Conservation (phyloP, 2,113 vertebrate genomes). For the Crypturellus undulatus region DNA sequence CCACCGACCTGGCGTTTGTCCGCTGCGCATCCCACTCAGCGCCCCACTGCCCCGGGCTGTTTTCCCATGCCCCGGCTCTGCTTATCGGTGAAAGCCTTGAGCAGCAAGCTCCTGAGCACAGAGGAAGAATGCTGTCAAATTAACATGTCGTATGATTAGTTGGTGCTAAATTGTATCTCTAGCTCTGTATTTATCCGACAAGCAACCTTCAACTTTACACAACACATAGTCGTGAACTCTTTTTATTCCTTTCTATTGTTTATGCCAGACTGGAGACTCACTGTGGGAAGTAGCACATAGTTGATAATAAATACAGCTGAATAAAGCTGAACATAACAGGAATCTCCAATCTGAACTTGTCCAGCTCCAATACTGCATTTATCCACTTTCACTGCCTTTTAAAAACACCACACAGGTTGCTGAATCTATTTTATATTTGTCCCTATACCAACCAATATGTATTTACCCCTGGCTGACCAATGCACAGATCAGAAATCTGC, state of each 20-base stretch:
- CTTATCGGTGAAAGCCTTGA: background rate
- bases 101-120: background rate
- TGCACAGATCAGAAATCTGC: background rate
- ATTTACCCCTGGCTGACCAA: background rate
- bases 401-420: background rate
- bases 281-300: background rate
- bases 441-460: background rate
- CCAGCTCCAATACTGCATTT: background rate
- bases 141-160: background rate
- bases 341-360: background rate
- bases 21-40: background rate
- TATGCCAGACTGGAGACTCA: background rate
- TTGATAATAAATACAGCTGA: background rate
- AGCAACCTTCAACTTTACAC: background rate
- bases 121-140: background rate
- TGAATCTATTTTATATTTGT: background rate
- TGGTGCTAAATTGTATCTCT: background rate
- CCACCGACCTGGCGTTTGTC: background rate
- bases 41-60: background rate
- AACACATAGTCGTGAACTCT: background rate
- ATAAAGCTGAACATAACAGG: accelerated
- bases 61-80: background rate
- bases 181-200: background rate
- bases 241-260: background rate
- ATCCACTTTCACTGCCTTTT: background rate